Percentiles rank a stretch among this genome's conserved stretches.
Evolutionary conservation across 2,113 vertebrate species (phyloP).

Genomic region (Elachura formosa): DNA sequence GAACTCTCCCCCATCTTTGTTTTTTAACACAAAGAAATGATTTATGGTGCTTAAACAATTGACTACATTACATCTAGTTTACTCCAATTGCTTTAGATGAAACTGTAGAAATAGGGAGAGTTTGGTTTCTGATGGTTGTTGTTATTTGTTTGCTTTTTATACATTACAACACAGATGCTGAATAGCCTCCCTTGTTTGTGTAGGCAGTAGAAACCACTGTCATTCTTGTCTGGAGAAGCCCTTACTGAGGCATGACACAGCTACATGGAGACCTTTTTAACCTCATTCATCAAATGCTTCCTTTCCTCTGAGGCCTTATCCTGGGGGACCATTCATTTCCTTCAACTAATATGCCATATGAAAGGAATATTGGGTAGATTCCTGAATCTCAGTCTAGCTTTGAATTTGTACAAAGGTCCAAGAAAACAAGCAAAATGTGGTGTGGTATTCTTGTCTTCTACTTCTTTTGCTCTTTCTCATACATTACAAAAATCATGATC

Average conservation of each 20-base stretch:
- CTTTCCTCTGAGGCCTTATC: constrained; percentile 38
- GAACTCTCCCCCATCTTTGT: not conserved
- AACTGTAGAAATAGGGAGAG: not conserved
- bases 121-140: not conserved
- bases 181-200: constrained; percentile 31
- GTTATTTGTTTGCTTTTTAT: constrained; percentile 25
- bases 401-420: not conserved
- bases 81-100: not conserved
- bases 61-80: not conserved
- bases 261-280: constrained; percentile 23
- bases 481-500: not conserved
- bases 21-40: constrained; percentile 1
- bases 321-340: constrained; percentile 45
- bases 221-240: constrained; percentile 41
- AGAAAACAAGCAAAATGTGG: not conserved
- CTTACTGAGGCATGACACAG: constrained; percentile 41
- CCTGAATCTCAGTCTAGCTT: not conserved
- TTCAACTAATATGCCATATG: constrained; percentile 25
- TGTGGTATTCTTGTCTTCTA: not conserved
- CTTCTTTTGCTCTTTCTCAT: not conserved
- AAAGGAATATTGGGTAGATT: constrained; percentile 51
- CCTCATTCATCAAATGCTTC: constrained; percentile 57
- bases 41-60: not conserved
- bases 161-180: not conserved
- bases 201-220: constrained; percentile 37